Evolutionary conservation across 2,113 vertebrate species (phyloP).

Genomic region (Vulpes ferrilata): DNA sequence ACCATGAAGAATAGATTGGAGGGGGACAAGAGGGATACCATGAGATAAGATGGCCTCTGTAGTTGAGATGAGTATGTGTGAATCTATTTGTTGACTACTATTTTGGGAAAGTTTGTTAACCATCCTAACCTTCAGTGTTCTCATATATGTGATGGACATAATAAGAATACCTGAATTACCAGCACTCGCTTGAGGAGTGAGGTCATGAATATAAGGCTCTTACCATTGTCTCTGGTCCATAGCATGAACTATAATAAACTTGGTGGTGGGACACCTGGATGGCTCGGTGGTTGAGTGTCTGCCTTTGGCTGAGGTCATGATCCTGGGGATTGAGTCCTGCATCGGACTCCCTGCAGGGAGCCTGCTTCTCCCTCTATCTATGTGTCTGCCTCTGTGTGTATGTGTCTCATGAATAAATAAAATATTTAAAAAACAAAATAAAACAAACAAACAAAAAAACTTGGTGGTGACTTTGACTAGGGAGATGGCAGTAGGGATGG

Average conservation of each 20-base stretch:
- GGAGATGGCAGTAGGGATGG: fast-evolving
- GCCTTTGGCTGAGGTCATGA: too few species aligned
- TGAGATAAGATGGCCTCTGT: too few species aligned
- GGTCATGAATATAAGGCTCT: neutral
- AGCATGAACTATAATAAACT: neutral
- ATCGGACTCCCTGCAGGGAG: too few species aligned
- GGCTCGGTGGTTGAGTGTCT: too few species aligned
- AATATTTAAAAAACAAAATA: too few species aligned
- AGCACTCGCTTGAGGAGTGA: neutral
- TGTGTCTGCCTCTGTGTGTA: too few species aligned
- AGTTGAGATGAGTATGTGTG: neutral
- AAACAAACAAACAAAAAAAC: neutral
- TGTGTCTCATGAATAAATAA: too few species aligned
- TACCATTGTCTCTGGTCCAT: neutral
- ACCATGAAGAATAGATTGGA: neutral
- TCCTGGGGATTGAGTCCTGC: too few species aligned
- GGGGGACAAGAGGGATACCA: fast-evolving
- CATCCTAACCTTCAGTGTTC: neutral
- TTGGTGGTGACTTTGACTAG: neutral
- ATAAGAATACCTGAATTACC: neutral
- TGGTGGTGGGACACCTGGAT: neutral
- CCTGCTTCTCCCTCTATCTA: too few species aligned
- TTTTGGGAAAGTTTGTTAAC: neutral
- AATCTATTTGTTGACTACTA: neutral
- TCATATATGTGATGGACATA: neutral